These are phyloP conservation scores for Paedocypris sp. DNA, from an alignment of 2,113 vertebrate species.

Conservation along the genomic window DNA sequence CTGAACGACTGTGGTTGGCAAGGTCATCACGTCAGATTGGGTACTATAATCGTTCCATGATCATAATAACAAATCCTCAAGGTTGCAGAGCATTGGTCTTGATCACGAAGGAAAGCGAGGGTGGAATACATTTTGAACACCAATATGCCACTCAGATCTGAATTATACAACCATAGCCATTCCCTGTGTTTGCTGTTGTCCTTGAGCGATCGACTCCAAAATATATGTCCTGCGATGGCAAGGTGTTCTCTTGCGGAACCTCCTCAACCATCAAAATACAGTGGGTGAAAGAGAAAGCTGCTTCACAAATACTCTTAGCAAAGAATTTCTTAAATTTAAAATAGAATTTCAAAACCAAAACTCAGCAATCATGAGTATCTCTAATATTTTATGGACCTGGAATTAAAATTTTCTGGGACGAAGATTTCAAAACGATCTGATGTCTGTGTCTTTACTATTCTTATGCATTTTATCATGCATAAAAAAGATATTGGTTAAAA, in stretches of 20 bases:
- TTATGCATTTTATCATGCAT: too few species aligned
- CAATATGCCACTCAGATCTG: background rate
- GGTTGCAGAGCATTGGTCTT: slow-evolving; percentile 26
- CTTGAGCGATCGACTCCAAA: background rate
- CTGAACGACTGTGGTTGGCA: slow-evolving; percentile 19
- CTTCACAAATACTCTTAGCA: too few species aligned
- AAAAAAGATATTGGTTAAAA: too few species aligned
- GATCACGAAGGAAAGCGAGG: background rate
- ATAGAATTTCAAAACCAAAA: too few species aligned
- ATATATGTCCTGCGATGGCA: background rate
- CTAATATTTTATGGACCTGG: too few species aligned
- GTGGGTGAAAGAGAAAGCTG: background rate
- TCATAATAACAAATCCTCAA: slow-evolving; percentile 37
- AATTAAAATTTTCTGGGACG: too few species aligned
- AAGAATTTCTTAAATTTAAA: too few species aligned
- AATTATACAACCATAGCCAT: background rate
- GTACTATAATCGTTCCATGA: slow-evolving; percentile 20
- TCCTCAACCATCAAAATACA: background rate
- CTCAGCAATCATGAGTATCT: too few species aligned
- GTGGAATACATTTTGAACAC: background rate
- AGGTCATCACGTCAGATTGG: slow-evolving; percentile 45
- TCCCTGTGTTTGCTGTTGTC: background rate
- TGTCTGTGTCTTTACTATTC: too few species aligned
- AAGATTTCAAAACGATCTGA: too few species aligned
- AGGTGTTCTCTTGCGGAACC: background rate